phyloP scores from a whole-genome alignment of 2,888 invertebrate genomes.

The Caenorhabditis uteleia region DNA sequence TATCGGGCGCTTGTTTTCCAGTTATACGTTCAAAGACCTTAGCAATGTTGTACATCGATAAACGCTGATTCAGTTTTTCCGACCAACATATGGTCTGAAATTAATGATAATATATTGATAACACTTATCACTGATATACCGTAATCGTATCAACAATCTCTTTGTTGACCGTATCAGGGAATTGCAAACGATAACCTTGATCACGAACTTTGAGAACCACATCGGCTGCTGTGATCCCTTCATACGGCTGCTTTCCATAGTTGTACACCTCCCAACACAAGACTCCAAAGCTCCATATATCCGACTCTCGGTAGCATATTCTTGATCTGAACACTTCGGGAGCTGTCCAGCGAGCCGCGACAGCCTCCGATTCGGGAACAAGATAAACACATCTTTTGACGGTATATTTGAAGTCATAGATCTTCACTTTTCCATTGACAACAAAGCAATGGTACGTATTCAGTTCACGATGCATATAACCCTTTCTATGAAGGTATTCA shows the following conservation, averaged over 20 bases:
- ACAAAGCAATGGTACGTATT: constrained; percentile 49
- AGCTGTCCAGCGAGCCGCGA: constrained; percentile 57
- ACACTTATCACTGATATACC: too few species aligned
- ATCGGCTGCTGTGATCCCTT: too few species aligned
- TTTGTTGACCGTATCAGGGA: too few species aligned
- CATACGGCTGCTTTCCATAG: constrained; percentile 52
- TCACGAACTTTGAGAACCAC: too few species aligned
- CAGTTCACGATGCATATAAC: constrained; percentile 49
- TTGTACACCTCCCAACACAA: constrained; percentile 45
- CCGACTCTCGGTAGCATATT: constrained; percentile 47
- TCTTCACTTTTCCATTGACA: constrained; percentile 33
- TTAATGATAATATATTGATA: too few species aligned
- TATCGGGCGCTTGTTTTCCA: too few species aligned
- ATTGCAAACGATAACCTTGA: too few species aligned
- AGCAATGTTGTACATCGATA: too few species aligned
- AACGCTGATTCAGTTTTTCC: too few species aligned
- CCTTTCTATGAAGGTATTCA: constrained; percentile 43
- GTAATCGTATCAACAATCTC: too few species aligned
- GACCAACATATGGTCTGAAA: too few species aligned
- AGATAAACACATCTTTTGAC: constrained; percentile 43
- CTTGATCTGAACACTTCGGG: constrained; percentile 50
- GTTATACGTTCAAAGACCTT: too few species aligned
- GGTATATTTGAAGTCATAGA: constrained; percentile 50
- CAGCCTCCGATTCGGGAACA: constrained; percentile 38
- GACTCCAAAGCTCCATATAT: constrained; percentile 47